phyloP scores from a whole-genome alignment of 2,888 invertebrate species.

The Trypoxylon attenuatum region DNA sequence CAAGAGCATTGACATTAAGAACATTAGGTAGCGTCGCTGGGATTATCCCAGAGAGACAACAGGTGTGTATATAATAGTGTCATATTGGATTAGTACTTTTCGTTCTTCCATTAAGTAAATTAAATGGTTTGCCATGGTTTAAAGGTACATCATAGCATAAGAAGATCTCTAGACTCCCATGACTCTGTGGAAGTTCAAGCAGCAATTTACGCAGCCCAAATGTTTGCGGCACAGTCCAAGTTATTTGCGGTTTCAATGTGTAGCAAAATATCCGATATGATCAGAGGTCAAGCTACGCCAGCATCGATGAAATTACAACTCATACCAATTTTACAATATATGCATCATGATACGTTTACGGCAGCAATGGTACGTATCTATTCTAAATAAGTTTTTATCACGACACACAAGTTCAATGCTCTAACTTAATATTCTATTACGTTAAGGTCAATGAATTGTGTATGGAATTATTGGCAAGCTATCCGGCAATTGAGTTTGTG shows the following conservation, averaged over 20 bases:
- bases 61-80: constrained; percentile 72
- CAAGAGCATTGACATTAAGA: constrained; percentile 90
- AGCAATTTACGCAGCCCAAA: constrained; percentile 94
- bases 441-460: constrained; percentile 83
- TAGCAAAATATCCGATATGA: constrained; percentile 96
- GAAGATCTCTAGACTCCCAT: constrained; percentile 93
- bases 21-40: constrained; percentile 94
- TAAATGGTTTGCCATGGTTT: no score
- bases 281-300: constrained; percentile 93
- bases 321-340: constrained; percentile 93
- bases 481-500: constrained; percentile 88
- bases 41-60: constrained; percentile 94
- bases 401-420: no score
- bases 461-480: constrained; percentile 83
- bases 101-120: no score
- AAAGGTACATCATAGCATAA: constrained; percentile 92
- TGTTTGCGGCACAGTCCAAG: constrained; percentile 95
- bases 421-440: not conserved
- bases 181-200: constrained; percentile 97
- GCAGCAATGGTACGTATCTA: constrained; percentile 80
- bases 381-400: not conserved
- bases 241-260: constrained; percentile 97
- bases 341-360: constrained; percentile 89
- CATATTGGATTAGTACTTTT: no score
- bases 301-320: constrained; percentile 93